These are phyloP conservation scores for Bergia puertoricense DNA, from an alignment of 92 coral and sea anemone genomes.

Conservation along the genomic window DNA sequence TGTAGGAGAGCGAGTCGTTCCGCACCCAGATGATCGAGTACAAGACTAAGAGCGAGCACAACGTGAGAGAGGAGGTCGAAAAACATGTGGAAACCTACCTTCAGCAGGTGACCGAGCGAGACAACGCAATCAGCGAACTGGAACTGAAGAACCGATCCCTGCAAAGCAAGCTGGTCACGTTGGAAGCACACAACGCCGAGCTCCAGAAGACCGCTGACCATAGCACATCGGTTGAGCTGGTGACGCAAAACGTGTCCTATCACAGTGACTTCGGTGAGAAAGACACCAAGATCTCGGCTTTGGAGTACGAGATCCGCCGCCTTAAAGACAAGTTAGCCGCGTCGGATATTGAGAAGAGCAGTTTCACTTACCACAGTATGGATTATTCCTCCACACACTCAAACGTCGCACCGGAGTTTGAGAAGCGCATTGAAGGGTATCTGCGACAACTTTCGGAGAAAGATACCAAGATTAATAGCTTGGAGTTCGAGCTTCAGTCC, in stretches of 20 bases:
- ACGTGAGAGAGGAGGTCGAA: constrained; percentile 32
- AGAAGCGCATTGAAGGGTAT: constrained; percentile 35
- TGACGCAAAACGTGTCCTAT: constrained; percentile 5
- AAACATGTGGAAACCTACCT: constrained; percentile 29
- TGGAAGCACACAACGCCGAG: constrained; percentile 3
- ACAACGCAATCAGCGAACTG: constrained; percentile 29
- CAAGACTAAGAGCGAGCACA: constrained; percentile 31
- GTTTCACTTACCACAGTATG: constrained; percentile 7
- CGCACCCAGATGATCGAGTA: constrained; percentile 48
- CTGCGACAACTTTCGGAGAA: constrained; percentile 31
- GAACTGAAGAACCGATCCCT: constrained; percentile 20
- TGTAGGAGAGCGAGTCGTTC: constrained; percentile 46
- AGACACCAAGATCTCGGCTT: constrained; percentile 24
- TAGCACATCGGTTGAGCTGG: not conserved
- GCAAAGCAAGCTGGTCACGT: constrained; percentile 2
- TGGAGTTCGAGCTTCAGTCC: constrained; percentile 26
- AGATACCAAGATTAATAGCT: constrained; percentile 30
- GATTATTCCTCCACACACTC: constrained; percentile 17
- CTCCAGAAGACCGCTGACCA: constrained; percentile 3
- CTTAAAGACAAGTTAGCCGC: constrained; percentile 10
- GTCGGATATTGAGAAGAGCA: constrained; percentile 13
- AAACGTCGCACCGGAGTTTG: constrained; percentile 29
- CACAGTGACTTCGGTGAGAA: constrained; percentile 23
- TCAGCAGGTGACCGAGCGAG: constrained; percentile 36
- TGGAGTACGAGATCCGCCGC: constrained; percentile 36